A percentile compares a stretch with the other conserved stretches of the same genome.
These are phyloP conservation scores for Sciurus vulgaris DNA, from an alignment of 2,797 vertebrate genomes.

Conservation along the genomic window DNA sequence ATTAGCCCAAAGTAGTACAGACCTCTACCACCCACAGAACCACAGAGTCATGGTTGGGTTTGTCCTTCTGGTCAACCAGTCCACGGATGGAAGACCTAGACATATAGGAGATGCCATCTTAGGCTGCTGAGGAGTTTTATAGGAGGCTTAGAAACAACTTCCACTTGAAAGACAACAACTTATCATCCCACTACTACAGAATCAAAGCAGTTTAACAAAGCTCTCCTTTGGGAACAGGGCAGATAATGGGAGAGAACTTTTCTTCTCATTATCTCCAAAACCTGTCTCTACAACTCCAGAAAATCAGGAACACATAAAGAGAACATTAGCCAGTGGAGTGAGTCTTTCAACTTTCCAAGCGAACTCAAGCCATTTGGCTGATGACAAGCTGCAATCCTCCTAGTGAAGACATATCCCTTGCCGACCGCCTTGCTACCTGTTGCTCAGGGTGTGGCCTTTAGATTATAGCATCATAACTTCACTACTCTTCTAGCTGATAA, in stretches of 20 bases:
- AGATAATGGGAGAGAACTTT: neutral
- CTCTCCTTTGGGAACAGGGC: neutral
- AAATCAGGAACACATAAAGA: conserved; percentile 19
- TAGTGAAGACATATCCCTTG: neutral
- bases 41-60: neutral
- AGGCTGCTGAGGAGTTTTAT: conserved; percentile 30
- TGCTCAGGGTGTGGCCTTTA: neutral
- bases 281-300: neutral
- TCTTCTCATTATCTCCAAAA: neutral
- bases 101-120: neutral
- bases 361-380: neutral
- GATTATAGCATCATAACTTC: neutral
- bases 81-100: neutral
- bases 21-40: neutral
- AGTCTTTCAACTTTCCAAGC: neutral
- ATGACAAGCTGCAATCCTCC: neutral
- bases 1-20: neutral
- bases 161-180: conserved; percentile 32
- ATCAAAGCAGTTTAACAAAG: conserved; percentile 36
- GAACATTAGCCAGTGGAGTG: neutral
- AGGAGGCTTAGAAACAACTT: neutral
- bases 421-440: neutral
- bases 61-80: neutral
- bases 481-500: neutral
- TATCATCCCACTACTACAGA: neutral